Percentiles rank a stretch among this genome's conserved stretches.
These are phyloP conservation scores for Cebuella pygmaea DNA, from an alignment of 2,797 vertebrate genomes.

Conservation along the genomic window DNA sequence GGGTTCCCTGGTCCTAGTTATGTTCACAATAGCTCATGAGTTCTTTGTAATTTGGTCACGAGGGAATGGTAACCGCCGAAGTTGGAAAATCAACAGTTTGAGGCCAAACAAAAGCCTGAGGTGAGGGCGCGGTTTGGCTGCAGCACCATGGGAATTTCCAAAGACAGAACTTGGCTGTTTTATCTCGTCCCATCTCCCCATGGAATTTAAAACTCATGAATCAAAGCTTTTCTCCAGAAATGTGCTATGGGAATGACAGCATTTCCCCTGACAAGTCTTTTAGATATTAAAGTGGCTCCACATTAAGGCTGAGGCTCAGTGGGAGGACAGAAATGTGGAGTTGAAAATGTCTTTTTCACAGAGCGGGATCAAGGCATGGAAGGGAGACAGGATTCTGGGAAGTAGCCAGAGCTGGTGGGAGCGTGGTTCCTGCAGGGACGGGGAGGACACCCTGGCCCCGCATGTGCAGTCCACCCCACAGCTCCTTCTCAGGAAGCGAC, in stretches of 20 bases:
- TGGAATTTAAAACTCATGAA: background rate
- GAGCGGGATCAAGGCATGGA: no score
- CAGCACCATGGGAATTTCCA: background rate
- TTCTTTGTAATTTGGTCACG: background rate
- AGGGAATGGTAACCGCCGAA: background rate
- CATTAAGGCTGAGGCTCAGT: background rate
- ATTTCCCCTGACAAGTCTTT: constrained; percentile 31
- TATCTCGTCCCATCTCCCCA: background rate
- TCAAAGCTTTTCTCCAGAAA: constrained; percentile 40
- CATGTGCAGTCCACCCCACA: accelerated
- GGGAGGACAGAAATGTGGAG: background rate
- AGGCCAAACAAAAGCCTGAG: background rate
- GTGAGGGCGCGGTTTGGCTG: background rate
- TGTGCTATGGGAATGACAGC: background rate
- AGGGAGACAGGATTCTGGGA: background rate
- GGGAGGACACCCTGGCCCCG: accelerated
- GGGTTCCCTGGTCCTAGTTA: background rate
- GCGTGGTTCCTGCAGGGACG: background rate
- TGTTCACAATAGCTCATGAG: background rate
- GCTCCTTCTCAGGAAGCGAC: background rate
- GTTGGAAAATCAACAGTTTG: background rate
- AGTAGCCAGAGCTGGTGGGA: background rate
- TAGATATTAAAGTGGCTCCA: background rate
- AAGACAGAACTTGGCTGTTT: background rate
- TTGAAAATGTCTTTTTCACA: background rate